Base-by-base conservation (phyloP, 1,140 invertebrate genomes). In the Listronotus bonariensis region DNA sequence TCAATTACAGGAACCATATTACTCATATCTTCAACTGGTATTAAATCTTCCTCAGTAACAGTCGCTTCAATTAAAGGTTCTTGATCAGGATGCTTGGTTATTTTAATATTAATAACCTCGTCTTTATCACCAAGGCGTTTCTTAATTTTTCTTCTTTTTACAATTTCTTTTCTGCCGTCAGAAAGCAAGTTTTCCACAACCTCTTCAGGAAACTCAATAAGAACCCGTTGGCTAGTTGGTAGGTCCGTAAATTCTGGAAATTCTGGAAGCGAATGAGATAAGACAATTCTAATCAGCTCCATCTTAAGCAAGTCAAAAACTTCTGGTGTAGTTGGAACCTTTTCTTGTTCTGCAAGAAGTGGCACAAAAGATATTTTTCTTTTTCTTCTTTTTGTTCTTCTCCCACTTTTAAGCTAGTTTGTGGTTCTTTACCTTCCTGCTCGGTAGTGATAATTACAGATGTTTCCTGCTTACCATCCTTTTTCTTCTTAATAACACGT, bases 381-480 rank as follows among this genome's bases (percentile, higher is more conserved):
- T 52, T 18, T 38, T 15, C 36, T 64, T 64, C 10, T 5, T 38
- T 41, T 41, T 31, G 65, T 60, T 26, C 20, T 5, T 26, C 20
- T 26, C 5, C 20, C 20, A 26, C 20, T 3, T 1, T 26, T 26
- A 26, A 1, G 18, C 74, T 77, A 31, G 70, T 74, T 65, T 76
- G 65, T 4, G 76, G 73, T 60, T 64, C 34, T 59, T 77, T 76
- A 11, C 72, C 74, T 55, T 74, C 79, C 55, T 73, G 75, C 51
- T 82, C 9, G 17, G 65, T 15, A 1, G 70, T 77, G 0, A 73
- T 72, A 53, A 79, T 75, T 68, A 78, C 67, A 0, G 69, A 74
- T 5, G 73, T 70, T 61, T 73, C 70, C 55, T 72, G 54, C 61
- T 73, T 72, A 20, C 49, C 59, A 10, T 66, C 69, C 10, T 67